Conservation (phyloP, 2,888 invertebrate genomes). For the Thymelicus lineola region DNA sequence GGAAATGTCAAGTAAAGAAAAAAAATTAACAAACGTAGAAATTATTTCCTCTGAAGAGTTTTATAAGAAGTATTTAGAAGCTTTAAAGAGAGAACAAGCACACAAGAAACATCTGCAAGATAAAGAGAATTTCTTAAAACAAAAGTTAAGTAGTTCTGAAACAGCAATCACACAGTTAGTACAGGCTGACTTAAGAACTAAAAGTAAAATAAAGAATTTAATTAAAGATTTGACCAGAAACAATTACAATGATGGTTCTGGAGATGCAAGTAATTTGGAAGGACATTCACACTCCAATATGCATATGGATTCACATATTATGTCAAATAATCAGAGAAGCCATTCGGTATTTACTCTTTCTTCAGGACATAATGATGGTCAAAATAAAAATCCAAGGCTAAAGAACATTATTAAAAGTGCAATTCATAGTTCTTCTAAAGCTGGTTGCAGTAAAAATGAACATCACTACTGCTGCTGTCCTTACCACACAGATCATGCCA, state of each 20-base stretch:
- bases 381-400: constrained; percentile 56
- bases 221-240: constrained; percentile 77
- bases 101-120: constrained; percentile 72
- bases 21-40: constrained; percentile 61
- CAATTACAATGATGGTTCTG: constrained; percentile 77
- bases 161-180: constrained; percentile 55
- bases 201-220: constrained; percentile 65
- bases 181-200: constrained; percentile 53
- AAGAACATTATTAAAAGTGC: constrained; percentile 60
- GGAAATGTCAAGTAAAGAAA: constrained; percentile 67
- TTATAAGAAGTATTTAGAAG: constrained; percentile 73
- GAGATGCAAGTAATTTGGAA: constrained; percentile 78
- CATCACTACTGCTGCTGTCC: constrained; percentile 65
- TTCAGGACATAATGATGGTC: constrained; percentile 64
- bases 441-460: constrained; percentile 53
- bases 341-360: constrained; percentile 79
- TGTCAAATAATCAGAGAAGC: constrained; percentile 63
- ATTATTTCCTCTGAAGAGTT: constrained; percentile 71
- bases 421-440: constrained; percentile 51
- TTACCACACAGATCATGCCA: constrained; percentile 54
- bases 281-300: constrained; percentile 59
- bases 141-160: constrained; percentile 69
- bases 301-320: constrained; percentile 50
- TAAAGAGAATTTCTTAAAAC: constrained; percentile 75
- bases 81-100: constrained; percentile 68